Base-by-base conservation (phyloP, 2,888 invertebrate genomes). In the Mythimna lalbum region DNA sequence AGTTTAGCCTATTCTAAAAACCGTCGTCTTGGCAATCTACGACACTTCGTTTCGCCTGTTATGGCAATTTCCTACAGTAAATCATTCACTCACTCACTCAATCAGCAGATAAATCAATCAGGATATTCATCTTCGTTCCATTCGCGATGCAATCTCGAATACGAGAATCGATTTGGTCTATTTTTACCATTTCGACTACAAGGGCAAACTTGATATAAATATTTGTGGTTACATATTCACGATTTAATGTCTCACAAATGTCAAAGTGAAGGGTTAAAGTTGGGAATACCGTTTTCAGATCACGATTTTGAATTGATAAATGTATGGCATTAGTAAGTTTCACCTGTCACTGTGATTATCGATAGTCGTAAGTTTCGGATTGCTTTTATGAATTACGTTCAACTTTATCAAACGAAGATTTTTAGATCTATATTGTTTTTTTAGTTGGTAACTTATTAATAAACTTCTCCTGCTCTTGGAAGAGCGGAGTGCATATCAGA, bases 101-200 rank as follows among this genome's bases (percentile, higher is more conserved):
- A 63, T 79, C 56, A 50, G 39, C 65, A 55, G 63, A 47, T 70
- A 72, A 74, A 72, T 73, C 64, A 66, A 78, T 70, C 70, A 78
- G 82, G 78, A 77, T 82, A 77, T 82, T 80, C 66, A 73, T 65
- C 55, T 65, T 56, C 62, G 59, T n/a, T 50, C 31, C 68, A 57
- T 23, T 50, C 39, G 53, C 60, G 65, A 61, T 80, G 75, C 82
- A 71, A 70, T 79, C 73, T 64, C 75, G 68, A 66, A 72, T 76
- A 74, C 69, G n/a, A 60, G 47, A 62, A 70, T 71, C 70, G 81
- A 80, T 80, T 83, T 61, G 31, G 64, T 67, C 66, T 69, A 82
- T 66, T 90, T 74, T 77, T 73, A 62, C 47, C 43, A 27, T 36
- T 10, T 57, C 33, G 33, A 66, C 50, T 33, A 61, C 60, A 55